These are phyloP conservation scores for Electrona antarctica DNA, from an alignment of 2,113 vertebrate species.

Conservation along the genomic window DNA sequence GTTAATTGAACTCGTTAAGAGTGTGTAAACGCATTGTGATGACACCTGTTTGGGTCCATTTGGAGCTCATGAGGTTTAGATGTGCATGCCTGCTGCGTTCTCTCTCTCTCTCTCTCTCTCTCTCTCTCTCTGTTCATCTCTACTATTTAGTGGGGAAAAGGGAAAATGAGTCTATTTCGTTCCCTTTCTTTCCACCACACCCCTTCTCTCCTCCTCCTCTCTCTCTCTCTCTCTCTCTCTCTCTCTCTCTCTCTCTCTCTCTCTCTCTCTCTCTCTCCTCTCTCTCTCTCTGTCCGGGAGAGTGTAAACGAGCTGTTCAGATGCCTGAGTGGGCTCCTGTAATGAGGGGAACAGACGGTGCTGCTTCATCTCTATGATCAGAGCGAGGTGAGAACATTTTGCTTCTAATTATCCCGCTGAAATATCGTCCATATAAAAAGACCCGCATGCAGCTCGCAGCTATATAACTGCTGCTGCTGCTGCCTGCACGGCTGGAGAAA, in stretches of 20 bases:
- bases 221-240: not conserved
- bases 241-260: not conserved
- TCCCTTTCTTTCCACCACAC: conserved; percentile 25
- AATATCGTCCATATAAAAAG: conserved; percentile 42
- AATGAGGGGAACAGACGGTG: conserved; percentile 45
- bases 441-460: conserved; percentile 18
- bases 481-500: conserved; percentile 30
- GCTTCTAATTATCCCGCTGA: conserved; percentile 61
- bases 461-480: conserved; percentile 26
- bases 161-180: conserved; percentile 23
- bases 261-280: not conserved
- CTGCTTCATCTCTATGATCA: conserved; percentile 42
- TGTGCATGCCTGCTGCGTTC: not conserved
- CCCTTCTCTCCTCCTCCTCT: not conserved
- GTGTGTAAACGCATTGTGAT: too few relatives aligned
- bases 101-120: not conserved
- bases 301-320: conserved; percentile 34
- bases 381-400: conserved; percentile 55
- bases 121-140: conserved; percentile 16
- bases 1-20: not conserved
- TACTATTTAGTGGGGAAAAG: not conserved
- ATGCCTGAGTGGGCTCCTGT: conserved; percentile 27
- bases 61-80: not conserved
- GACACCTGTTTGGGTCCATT: too few relatives aligned
- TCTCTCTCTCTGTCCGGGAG: conserved; percentile 1